Evolutionary conservation across 92 coral and sea anemone genomes (phyloP), one percentile per base, ranked within the genome.

Genomic region (Porites evermanni): DNA sequence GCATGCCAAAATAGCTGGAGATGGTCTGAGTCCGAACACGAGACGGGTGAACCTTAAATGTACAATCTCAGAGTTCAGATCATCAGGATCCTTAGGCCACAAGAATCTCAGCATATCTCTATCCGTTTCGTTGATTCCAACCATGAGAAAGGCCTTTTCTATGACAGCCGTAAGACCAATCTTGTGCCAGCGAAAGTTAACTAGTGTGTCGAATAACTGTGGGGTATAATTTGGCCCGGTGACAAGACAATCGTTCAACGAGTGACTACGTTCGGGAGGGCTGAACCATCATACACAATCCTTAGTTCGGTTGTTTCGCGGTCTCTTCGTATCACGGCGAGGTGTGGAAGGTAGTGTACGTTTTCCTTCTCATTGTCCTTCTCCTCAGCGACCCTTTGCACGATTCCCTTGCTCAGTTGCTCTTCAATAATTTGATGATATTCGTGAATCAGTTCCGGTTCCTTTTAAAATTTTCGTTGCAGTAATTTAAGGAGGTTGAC

Each of bases 211-310:
- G 17, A 84, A 79, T 72, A 89, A 70, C 81, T 83, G 89, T 14
- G 92, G 92, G 20, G 83, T 88, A 59, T 14, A 83, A 51, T 88
- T 88, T 17, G 92, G 84, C 8, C 92, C 88, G n/a, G 85, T 78
- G 21, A 83, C 67, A n/a, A 89, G 85, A 54, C 92, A 89, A 84
- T 89, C 88, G 65, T 83, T 89, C 86, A 84, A 79, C 6, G 92
- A 78, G 29, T 77, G 58, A 29, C 63, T 64, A 16, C 76, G 89
- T 8, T 60, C 81, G 8, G 81, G 81, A 50, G 88, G 54, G 92
- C 92, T 77, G 80, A 89, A 61, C 86, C 86, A 61, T 89, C 92
- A 44, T 84, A 89, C 16, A 89, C 89, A 1, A 89, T 89, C 19
- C 92, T 70, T 47, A 89, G 75, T 74, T 89, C 84, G 1, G 93